phyloP scores from a whole-genome alignment of 2,888 invertebrate genomes.

The Monopis laevigella region DNA sequence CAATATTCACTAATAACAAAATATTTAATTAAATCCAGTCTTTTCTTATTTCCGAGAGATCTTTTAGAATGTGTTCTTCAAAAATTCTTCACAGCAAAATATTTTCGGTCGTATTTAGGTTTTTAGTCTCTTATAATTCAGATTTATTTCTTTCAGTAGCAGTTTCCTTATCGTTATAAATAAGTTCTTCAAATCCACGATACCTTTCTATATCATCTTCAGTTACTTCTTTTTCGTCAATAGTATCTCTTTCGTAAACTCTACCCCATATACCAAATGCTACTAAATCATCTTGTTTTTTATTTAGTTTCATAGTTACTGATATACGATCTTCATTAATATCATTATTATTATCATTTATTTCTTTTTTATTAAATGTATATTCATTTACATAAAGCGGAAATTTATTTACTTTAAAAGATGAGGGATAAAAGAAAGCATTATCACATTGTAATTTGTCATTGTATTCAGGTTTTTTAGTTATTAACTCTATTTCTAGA shows the following conservation, averaged over 20 bases:
- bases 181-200: no score
- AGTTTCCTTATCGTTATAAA: no score
- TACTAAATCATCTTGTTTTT: constrained; percentile 45
- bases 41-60: no score
- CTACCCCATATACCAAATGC: constrained; percentile 58
- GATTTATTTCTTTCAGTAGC: no score
- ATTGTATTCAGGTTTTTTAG: constrained; percentile 38
- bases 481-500: constrained; percentile 51
- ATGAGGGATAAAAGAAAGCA: constrained; percentile 56
- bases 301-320: constrained; percentile 32
- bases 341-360: constrained; percentile 16
- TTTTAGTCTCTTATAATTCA: no score
- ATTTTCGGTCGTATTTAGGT: no score
- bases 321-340: constrained; percentile 21
- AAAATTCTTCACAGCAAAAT: no score
- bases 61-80: no score
- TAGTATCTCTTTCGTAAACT: constrained; percentile 52
- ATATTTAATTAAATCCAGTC: no score
- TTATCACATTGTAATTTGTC: constrained; percentile 38
- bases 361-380: constrained; percentile 24
- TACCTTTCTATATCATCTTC: constrained; percentile 19
- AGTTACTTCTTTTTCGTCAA: constrained; percentile 27
- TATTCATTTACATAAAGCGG: constrained; percentile 46
- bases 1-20: no score
- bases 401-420: constrained; percentile 52